Evolutionary conservation across 2,113 vertebrate species (phyloP), one percentile per base, ranked within the genome.

Genomic region (Chinchilla lanigera): DNA sequence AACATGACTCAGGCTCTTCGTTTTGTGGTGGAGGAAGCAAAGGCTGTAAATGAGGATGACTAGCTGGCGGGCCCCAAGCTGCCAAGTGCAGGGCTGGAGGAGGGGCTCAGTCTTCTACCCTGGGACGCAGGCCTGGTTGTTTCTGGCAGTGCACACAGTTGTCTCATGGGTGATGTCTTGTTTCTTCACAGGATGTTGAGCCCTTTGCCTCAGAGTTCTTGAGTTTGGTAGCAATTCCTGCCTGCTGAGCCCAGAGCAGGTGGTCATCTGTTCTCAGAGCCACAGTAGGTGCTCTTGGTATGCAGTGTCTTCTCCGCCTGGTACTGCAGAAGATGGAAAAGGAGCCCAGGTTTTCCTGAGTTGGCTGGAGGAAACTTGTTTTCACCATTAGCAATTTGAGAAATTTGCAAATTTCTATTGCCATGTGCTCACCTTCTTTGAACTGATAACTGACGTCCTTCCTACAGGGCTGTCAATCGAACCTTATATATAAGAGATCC

Each of bases 371-470:
- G 52, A 92, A 81, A 33, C 60, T 95, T 22, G 22, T 78, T 81
- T n/a, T 95, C 26, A 61, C 33, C 63, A 80, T n/a, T 35, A 92
- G 47, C 26, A 44, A 38, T 83, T 12, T 90, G 63, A 97, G 82
- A 90, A 82, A 41, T 56, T 73, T 87, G 69, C 52, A 95, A 38
- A 50, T 93, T 89, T 92, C 75, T 87, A 11, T 67, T 86, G 90
- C 82, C 92, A 54, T 58, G 38, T 24, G 61, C 61, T 86, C 61
- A 75, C 56, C 56, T 80, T 85, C 61, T 89, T 94, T 93, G 84
- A 95, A 83, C 84, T 80, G 58, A 63, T 47, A 90, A 92, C 28
- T 96, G 94, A 96, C 98, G 96, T 90, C 85, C 92, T 95, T 97
- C 94, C 90, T 90, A 92, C 88, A 69, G 54, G 47, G 58, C 58